Conservation (phyloP, 2,797 vertebrate genomes). For the Anabas testudineus region DNA sequence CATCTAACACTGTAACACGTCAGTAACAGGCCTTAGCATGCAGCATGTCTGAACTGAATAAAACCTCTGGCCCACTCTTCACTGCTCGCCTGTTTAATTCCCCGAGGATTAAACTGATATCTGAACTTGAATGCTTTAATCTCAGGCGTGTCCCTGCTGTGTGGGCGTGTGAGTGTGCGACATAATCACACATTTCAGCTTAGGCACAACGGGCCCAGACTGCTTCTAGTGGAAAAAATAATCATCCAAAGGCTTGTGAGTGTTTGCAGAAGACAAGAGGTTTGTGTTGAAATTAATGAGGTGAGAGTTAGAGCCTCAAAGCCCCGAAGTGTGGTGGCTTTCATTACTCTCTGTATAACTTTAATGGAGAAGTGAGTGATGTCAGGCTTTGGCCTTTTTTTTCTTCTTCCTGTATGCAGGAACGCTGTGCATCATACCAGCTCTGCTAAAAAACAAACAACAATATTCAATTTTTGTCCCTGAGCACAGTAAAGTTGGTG, state of each 20-base stretch:
- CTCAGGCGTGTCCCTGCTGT: constrained; percentile 24
- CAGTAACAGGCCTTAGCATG: background rate
- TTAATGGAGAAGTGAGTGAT: background rate
- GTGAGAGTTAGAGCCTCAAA: no score
- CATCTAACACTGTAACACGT: background rate
- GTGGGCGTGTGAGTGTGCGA: constrained; percentile 8
- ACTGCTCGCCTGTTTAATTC: constrained; percentile 35
- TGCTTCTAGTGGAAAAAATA: constrained; percentile 21
- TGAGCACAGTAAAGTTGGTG: background rate
- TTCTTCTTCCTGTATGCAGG: background rate
- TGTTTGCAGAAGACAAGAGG: background rate
- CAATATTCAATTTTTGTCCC: background rate
- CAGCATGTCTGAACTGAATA: background rate
- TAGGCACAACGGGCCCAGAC: constrained; percentile 27
- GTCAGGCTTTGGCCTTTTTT: background rate
- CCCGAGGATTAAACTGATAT: constrained; percentile 60
- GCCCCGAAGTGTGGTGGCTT: background rate
- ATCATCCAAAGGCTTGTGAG: constrained; percentile 12
- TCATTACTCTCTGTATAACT: background rate
- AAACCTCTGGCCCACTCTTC: constrained; percentile 10
- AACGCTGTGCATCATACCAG: background rate
- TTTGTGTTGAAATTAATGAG: background rate
- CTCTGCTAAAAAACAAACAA: background rate
- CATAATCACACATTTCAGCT: constrained; percentile 39
- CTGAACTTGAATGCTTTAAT: constrained; percentile 49